Percentiles rank a stretch among this genome's conserved stretches.
Conservation (phyloP, 2,113 vertebrate species). For the Hyperopisus bebe region DNA sequence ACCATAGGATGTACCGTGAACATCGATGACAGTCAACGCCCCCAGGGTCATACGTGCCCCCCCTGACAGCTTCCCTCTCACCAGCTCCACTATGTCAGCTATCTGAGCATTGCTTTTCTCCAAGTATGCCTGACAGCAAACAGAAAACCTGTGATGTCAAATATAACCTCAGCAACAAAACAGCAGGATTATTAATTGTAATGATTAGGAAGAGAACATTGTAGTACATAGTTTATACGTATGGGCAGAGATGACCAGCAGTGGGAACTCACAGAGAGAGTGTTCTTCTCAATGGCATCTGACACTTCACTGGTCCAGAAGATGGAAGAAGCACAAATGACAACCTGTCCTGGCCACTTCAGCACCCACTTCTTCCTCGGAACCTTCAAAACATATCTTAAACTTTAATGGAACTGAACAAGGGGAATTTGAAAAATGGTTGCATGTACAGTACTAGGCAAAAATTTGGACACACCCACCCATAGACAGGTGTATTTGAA, state of each 20-base stretch:
- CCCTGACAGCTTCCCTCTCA: conserved; percentile 76
- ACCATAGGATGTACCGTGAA: conserved; percentile 68
- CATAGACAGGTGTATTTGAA: not conserved
- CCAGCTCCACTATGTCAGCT: conserved; percentile 76
- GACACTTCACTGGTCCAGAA: conserved; percentile 88
- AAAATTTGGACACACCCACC: not conserved
- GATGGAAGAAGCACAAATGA: conserved; percentile 86
- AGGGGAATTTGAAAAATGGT: not conserved
- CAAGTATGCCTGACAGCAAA: conserved; percentile 65
- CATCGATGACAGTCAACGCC: conserved; percentile 83
- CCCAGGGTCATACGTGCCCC: conserved; percentile 81
- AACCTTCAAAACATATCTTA: conserved; percentile 56
- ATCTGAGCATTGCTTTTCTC: conserved; percentile 79
- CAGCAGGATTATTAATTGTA: not conserved
- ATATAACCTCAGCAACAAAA: not conserved
- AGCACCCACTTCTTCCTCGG: conserved; percentile 79
- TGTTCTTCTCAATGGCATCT: conserved; percentile 65
- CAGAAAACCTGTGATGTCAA: not conserved
- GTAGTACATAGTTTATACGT: not conserved
- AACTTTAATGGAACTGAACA: not conserved
- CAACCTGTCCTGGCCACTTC: conserved; percentile 87
- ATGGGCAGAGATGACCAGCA: not conserved
- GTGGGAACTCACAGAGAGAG: conserved; percentile 62
- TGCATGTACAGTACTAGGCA: not conserved
- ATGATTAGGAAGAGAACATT: not conserved